Evolutionary conservation across 2,113 vertebrate genomes (phyloP), one percentile per base, ranked within the genome.

Genomic region (Lamprotornis superbus): DNA sequence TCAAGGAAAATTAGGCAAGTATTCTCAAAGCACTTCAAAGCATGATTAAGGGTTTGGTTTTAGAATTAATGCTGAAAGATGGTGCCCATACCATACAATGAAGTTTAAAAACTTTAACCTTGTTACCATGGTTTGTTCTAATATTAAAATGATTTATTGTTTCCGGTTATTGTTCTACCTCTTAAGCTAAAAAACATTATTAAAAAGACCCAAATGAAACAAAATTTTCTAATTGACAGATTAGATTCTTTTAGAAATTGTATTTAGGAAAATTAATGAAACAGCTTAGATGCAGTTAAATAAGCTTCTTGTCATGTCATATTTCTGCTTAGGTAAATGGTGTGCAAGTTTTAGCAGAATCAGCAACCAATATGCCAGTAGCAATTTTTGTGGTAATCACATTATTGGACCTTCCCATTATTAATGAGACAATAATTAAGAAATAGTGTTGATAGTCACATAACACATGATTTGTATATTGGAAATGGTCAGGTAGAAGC

Each of bases 341-440:
- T 97, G 97, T 98, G 97, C 97, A 93, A 77, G 93, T 98, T 99
- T 98, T 97, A 85, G 98, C 98, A 76, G 97, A 98, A 97, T 99
- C 98, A 98, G 99, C 99, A 99, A 97, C 96, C 98, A 97, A 42
- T 96, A 93, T 95, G 95, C 97, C 96, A 89, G 74, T 44, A 95
- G 98, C 97, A 97, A 89, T 98, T 98, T 98, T 98, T 97, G 97
- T 97, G 95, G 97, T 92, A 97, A 97, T 96, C 95, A 89, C 95
- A 53, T 93, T 98, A 98, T 98, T 98, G 97, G 97, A 97, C 96
- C 97, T 97, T 94, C 83, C 85, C 93, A 91, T 98, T 98, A 98
- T 99, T 99, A 99, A 99, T 98, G 98, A 98, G 98, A 97, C 98
- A 97, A 97, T 98, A 98, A 98, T 99, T 98, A 98, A 98, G 98